These are phyloP conservation scores for Acanthochromis polyacanthus DNA, from an alignment of 2,113 vertebrate genomes.

Conservation along the genomic window DNA sequence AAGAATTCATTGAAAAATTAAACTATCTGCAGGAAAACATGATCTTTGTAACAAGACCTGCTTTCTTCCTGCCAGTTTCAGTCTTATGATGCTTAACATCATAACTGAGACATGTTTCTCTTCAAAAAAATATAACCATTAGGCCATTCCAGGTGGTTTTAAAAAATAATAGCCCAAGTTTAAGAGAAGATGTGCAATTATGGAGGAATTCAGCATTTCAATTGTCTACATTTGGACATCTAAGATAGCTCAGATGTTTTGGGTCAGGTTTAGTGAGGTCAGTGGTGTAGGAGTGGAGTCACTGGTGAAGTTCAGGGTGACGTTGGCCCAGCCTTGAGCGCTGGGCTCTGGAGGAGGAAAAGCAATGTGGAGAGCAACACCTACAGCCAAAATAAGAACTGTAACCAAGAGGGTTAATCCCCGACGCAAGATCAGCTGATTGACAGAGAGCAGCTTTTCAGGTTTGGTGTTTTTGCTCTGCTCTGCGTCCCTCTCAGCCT, in stretches of 20 bases:
- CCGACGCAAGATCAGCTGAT: constrained; percentile 79
- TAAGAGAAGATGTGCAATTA: neutral
- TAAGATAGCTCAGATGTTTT: constrained; percentile 27
- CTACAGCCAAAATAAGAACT: constrained; percentile 63
- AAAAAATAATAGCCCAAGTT: constrained; percentile 2
- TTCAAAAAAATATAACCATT: neutral
- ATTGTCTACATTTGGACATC: constrained; percentile 16
- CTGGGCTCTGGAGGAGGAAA: constrained; percentile 68
- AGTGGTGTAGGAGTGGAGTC: constrained; percentile 56
- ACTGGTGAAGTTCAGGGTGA: constrained; percentile 71
- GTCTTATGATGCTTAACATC: constrained; percentile 31
- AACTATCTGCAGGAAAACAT: constrained; percentile 31
- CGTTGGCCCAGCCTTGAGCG: constrained; percentile 53
- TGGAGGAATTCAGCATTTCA: constrained; percentile 8
- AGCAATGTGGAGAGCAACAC: constrained; percentile 65
- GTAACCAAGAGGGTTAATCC: constrained; percentile 64
- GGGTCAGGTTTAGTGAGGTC: constrained; percentile 37
- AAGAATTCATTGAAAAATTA: constrained; percentile 11
- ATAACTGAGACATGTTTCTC: neutral
- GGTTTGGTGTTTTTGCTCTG: constrained; percentile 38
- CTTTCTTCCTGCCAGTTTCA: constrained; percentile 25
- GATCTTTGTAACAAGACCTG: constrained; percentile 39
- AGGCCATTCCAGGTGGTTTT: neutral
- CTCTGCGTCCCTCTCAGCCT: constrained; percentile 30
- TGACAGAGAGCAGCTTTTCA: constrained; percentile 60